Conservation (phyloP, 2,888 invertebrate genomes). For the Tuta absoluta region DNA sequence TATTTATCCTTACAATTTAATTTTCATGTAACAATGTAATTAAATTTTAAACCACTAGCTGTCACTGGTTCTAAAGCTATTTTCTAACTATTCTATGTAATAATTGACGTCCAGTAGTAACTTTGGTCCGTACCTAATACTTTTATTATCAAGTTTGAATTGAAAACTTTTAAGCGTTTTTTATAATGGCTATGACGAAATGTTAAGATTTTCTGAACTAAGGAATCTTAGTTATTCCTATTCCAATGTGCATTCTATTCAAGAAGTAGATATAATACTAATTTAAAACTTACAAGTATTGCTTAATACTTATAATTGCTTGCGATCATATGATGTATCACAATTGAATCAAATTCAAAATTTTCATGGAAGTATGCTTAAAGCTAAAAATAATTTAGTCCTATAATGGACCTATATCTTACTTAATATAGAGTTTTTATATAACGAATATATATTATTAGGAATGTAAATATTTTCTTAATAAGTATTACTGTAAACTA, state of each 20-base stretch:
- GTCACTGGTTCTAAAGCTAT: not conserved
- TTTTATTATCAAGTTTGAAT: not conserved
- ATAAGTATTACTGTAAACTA: not conserved
- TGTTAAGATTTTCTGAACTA: not conserved
- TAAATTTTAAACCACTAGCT: constrained; percentile 7
- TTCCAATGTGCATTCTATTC: not conserved
- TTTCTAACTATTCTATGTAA: constrained; percentile 44
- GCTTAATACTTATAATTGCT: too few species aligned
- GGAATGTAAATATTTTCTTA: constrained; percentile 14
- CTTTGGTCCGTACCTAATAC: constrained; percentile 60
- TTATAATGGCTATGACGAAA: not conserved
- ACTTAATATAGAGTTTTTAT: not conserved
- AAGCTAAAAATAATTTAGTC: not conserved
- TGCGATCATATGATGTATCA: too few species aligned
- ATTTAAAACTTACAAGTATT: not conserved
- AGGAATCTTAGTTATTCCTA: not conserved
- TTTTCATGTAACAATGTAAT: not conserved
- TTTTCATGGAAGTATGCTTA: not conserved
- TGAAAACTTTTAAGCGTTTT: not conserved
- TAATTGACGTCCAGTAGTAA: constrained; percentile 68
- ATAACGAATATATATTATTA: too few species aligned
- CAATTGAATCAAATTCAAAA: too few species aligned
- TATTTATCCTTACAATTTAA: constrained; percentile 5
- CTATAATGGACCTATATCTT: not conserved
- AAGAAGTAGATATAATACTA: not conserved